These are phyloP conservation scores for Pediacus dermestoides DNA, from an alignment of 2,888 invertebrate genomes.

Conservation along the genomic window DNA sequence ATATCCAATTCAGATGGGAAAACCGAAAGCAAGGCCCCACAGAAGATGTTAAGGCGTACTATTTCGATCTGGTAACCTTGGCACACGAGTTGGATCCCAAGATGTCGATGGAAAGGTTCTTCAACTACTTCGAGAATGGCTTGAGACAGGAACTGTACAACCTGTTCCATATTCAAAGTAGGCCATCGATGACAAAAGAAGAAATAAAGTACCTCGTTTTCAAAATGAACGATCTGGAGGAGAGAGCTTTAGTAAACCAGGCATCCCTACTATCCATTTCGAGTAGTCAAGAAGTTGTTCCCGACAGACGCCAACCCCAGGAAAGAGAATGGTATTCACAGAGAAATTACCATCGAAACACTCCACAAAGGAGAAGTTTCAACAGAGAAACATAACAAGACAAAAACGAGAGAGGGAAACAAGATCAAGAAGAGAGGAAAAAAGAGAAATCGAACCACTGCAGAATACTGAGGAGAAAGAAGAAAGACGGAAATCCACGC, in stretches of 20 bases:
- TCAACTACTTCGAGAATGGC: too few species aligned
- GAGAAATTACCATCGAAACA: too few species aligned
- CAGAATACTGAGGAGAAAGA: too few species aligned
- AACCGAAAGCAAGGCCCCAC: slow-evolving; percentile 8
- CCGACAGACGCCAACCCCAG: not conserved
- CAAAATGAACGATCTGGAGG: slow-evolving; percentile 6
- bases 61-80: slow-evolving; percentile 8
- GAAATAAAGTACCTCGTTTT: slow-evolving; percentile 4
- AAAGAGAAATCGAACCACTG: too few species aligned
- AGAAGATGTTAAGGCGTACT: slow-evolving; percentile 6
- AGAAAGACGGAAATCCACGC: too few species aligned
- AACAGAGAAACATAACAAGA: too few species aligned
- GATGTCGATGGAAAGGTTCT: slow-evolving; percentile 5
- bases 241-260: too few species aligned
- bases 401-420: slow-evolving; percentile 9
- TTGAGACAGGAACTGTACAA: slow-evolving; percentile 5
- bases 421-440: too few species aligned
- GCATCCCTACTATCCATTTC: too few species aligned
- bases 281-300: too few species aligned
- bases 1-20: not conserved
- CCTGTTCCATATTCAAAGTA: too few species aligned
- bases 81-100: slow-evolving; percentile 9
- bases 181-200: slow-evolving; percentile 5
- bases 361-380: too few species aligned
- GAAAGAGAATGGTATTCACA: slow-evolving; percentile 4